Conservation (phyloP, 2,888 invertebrate genomes). For the Craniophora ligustri region DNA sequence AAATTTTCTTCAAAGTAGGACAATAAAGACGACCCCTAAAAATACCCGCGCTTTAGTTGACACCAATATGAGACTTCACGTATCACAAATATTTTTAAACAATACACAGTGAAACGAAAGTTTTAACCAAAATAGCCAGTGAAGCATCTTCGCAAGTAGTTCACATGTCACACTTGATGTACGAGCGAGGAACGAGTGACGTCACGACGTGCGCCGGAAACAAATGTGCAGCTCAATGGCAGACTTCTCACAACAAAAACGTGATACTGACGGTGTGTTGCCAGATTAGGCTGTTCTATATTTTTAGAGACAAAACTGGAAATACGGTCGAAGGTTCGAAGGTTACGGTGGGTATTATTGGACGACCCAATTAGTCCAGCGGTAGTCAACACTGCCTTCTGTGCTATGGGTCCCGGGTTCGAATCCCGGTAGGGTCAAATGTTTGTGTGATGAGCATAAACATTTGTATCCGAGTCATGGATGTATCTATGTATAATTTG, state of each 20-base stretch:
- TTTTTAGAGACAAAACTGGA: no score
- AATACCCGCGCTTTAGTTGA: not conserved
- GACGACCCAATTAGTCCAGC: no score
- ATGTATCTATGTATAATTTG: no score
- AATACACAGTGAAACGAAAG: constrained; percentile 19
- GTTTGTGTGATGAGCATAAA: no score
- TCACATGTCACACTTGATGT: constrained; percentile 47
- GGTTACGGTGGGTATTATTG: no score
- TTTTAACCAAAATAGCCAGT: constrained; percentile 27
- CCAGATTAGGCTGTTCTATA: constrained; percentile 32
- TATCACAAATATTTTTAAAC: constrained; percentile 1
- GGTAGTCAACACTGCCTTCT: no score
- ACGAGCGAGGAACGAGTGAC: constrained; percentile 30
- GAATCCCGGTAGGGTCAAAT: no score
- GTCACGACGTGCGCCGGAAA: constrained; percentile 35
- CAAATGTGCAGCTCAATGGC: constrained; percentile 24
- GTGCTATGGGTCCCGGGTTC: no score
- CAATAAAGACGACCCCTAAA: no score
- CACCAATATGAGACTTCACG: not conserved
- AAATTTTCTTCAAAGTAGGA: no score
- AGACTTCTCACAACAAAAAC: constrained; percentile 31
- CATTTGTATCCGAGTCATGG: no score
- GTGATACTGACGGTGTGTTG: constrained; percentile 26
- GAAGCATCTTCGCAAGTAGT: constrained; percentile 28
- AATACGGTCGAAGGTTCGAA: no score